phyloP scores from a whole-genome alignment of 2,113 vertebrate genomes.

The Festucalex cinctus region DNA sequence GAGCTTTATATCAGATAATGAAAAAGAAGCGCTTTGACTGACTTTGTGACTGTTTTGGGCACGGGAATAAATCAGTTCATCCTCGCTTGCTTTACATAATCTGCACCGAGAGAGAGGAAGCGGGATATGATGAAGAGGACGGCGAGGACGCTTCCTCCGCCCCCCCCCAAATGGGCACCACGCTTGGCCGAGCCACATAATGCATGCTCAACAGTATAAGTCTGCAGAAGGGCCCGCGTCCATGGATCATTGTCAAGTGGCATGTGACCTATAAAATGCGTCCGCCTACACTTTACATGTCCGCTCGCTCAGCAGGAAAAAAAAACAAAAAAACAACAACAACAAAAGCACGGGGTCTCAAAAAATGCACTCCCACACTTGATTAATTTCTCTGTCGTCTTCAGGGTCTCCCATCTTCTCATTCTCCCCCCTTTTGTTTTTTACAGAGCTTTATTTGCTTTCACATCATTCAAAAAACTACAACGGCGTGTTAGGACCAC shows the following conservation, averaged over 20 bases:
- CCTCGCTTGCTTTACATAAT: conserved; percentile 33
- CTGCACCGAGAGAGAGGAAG: conserved; percentile 33
- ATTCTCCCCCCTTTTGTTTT: conserved; percentile 4
- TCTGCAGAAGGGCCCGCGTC: conserved; percentile 54
- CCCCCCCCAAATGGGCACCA: conserved; percentile 46
- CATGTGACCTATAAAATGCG: conserved; percentile 67
- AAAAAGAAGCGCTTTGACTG: neutral
- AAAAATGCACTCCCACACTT: conserved; percentile 54
- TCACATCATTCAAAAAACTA: too few relatives aligned
- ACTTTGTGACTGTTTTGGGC: neutral
- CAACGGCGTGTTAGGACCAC: too few relatives aligned
- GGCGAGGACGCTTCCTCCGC: conserved; percentile 24
- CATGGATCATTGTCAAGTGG: conserved; percentile 72
- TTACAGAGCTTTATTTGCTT: too few relatives aligned
- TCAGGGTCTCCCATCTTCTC: conserved; percentile 13
- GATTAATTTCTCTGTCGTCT: conserved; percentile 39
- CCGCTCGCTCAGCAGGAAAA: conserved; percentile 70
- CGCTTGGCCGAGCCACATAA: conserved; percentile 62
- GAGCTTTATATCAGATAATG: neutral
- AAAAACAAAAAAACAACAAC: conserved; percentile 27
- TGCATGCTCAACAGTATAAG: conserved; percentile 68
- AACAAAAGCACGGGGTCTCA: conserved; percentile 52
- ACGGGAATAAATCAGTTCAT: neutral
- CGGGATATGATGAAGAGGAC: conserved; percentile 19
- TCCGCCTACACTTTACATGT: conserved; percentile 50